Conservation (phyloP, 2,888 invertebrate genomes). For the Cantharis flavilabris region DNA sequence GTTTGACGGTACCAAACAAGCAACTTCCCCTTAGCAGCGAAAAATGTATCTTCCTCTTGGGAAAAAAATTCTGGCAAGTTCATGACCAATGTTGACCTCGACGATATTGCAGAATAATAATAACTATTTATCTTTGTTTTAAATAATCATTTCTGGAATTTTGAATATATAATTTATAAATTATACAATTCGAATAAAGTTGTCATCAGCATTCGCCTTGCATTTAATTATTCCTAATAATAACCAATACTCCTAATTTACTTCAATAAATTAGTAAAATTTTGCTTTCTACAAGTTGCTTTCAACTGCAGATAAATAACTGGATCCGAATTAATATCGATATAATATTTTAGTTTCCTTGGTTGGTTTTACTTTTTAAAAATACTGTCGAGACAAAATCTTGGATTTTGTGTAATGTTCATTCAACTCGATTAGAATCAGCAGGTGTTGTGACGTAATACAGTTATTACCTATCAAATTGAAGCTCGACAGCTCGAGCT, state of each 20-base stretch:
- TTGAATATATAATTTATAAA: neutral
- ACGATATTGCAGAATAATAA: neutral
- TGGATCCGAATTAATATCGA: too few relatives aligned
- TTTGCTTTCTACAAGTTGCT: too few relatives aligned
- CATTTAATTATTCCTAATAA: neutral
- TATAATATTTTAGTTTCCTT: neutral
- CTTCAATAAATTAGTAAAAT: too few relatives aligned
- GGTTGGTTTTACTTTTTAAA: neutral
- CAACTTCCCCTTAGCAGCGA: neutral
- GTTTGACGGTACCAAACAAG: neutral
- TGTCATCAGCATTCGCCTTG: neutral
- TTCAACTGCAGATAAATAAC: too few relatives aligned
- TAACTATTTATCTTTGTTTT: neutral
- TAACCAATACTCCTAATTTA: too few relatives aligned
- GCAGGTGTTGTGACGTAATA: conserved; percentile 6
- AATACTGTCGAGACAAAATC: neutral
- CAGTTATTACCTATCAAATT: neutral
- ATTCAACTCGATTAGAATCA: neutral
- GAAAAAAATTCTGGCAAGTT: neutral
- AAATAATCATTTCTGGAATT: neutral
- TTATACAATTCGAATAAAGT: neutral
- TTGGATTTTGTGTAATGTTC: neutral
- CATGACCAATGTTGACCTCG: neutral
- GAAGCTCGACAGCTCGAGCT: neutral
- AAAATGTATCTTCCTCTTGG: neutral